phyloP scores from a whole-genome alignment of 2,888 invertebrate species.

The Brachycybe producta region DNA sequence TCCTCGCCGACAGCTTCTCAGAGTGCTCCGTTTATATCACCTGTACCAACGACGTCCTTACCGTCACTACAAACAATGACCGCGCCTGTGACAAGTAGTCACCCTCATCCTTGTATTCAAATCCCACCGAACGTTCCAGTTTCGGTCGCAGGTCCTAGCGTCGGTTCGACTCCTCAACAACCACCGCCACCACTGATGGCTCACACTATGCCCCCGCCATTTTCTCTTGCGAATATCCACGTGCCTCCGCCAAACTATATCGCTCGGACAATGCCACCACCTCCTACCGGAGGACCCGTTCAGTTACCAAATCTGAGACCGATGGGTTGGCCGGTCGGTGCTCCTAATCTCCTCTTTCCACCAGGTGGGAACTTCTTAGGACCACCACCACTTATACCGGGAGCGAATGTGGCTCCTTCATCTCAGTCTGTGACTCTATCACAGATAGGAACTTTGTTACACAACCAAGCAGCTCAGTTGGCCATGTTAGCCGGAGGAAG shows the following conservation, averaged over 20 bases:
- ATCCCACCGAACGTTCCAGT: too few species aligned
- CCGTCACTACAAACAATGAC: slow-evolving; percentile 20
- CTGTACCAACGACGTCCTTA: slow-evolving; percentile 1
- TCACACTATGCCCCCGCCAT: slow-evolving; percentile 7
- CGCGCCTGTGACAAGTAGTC: slow-evolving; percentile 17
- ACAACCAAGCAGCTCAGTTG: slow-evolving; percentile 18
- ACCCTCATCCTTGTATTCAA: neutral
- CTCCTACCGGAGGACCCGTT: slow-evolving; percentile 2
- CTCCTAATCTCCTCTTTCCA: slow-evolving; percentile 13
- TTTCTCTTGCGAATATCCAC: slow-evolving; percentile 22
- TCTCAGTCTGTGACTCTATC: slow-evolving; percentile 11
- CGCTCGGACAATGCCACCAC: slow-evolving; percentile 21
- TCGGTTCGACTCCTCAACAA: slow-evolving; percentile 23
- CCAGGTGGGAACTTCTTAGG: slow-evolving; percentile 20
- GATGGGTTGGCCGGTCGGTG: slow-evolving; percentile 20
- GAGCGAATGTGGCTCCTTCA: neutral
- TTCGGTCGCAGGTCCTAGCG: too few species aligned
- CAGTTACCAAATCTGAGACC: slow-evolving; percentile 17
- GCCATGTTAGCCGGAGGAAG: slow-evolving; percentile 15
- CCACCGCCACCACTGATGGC: slow-evolving; percentile 20
- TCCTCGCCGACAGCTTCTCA: neutral
- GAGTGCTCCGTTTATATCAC: neutral
- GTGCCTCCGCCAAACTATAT: slow-evolving; percentile 26
- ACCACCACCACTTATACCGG: slow-evolving; percentile 17
- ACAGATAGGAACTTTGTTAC: slow-evolving; percentile 18